Evolutionary conservation across 2,888 invertebrate genomes (phyloP).

Genomic region (Artemia sp.): DNA sequence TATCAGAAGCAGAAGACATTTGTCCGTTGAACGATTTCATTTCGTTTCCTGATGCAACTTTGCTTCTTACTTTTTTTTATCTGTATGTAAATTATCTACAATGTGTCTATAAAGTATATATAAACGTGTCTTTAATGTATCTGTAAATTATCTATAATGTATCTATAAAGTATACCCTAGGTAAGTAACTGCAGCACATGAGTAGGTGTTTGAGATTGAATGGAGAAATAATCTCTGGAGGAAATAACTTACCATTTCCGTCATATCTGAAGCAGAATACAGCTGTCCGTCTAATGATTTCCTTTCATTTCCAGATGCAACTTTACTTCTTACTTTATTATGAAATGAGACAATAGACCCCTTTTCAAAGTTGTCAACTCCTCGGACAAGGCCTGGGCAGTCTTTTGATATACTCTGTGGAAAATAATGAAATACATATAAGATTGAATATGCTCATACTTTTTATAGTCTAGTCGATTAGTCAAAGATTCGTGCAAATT

Average conservation of each 20-base stretch:
- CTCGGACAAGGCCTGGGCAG: not conserved
- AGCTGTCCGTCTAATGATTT: not conserved
- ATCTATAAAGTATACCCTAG: no score
- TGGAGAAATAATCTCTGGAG: no score
- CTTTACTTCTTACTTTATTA: not conserved
- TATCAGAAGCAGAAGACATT: not conserved
- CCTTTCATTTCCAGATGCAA: constrained; percentile 6
- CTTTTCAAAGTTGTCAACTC: not conserved
- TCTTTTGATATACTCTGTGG: not conserved
- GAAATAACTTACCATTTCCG: not conserved
- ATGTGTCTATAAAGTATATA: no score
- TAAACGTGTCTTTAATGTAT: no score
- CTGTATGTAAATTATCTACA: no score
- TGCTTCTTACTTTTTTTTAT: not conserved
- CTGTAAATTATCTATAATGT: no score
- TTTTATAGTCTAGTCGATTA: no score
- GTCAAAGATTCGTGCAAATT: no score
- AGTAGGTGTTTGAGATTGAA: no score
- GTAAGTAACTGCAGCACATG: no score
- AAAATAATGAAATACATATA: not conserved
- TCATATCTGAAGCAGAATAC: not conserved
- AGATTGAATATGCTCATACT: no score
- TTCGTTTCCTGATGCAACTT: not conserved
- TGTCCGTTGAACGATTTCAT: not conserved
- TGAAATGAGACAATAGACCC: not conserved